phyloP scores from a whole-genome alignment of 2,888 invertebrate species.

The Nemotelus nigrinus region DNA sequence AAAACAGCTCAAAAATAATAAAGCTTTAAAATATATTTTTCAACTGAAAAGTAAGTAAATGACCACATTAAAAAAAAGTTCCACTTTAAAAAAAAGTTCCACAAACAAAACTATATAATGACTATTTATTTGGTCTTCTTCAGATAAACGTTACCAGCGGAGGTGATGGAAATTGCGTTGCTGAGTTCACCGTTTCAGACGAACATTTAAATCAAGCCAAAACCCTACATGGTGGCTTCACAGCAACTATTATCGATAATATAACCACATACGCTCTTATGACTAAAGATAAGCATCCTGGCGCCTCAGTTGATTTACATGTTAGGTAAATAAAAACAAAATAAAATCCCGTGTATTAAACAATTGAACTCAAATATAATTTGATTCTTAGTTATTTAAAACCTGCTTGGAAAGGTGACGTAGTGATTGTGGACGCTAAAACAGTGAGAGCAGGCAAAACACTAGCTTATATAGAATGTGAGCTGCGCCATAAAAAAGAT shows the following conservation, averaged over 20 bases:
- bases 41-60: background rate
- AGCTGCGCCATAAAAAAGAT: constrained; percentile 78
- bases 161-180: constrained; percentile 77
- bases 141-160: constrained; percentile 66
- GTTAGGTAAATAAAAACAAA: constrained; percentile 71
- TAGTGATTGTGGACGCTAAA: constrained; percentile 79
- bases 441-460: constrained; percentile 81
- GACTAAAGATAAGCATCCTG: constrained; percentile 73
- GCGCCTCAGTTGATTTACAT: constrained; percentile 85
- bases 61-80: background rate
- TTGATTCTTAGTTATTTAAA: constrained; percentile 75
- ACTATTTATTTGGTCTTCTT: too few relatives aligned
- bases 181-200: constrained; percentile 77
- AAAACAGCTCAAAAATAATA: background rate
- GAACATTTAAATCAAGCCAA: constrained; percentile 82
- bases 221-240: constrained; percentile 86
- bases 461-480: constrained; percentile 84
- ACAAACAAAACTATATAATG: too few relatives aligned
- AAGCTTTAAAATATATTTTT: too few relatives aligned
- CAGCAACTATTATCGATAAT: constrained; percentile 77
- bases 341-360: constrained; percentile 47
- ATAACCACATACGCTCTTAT: constrained; percentile 83
- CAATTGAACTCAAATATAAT: background rate
- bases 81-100: too few relatives aligned
- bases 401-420: constrained; percentile 81